Base-by-base conservation (phyloP, 2,113 vertebrate genomes). In the Gopherus evgoodei region DNA sequence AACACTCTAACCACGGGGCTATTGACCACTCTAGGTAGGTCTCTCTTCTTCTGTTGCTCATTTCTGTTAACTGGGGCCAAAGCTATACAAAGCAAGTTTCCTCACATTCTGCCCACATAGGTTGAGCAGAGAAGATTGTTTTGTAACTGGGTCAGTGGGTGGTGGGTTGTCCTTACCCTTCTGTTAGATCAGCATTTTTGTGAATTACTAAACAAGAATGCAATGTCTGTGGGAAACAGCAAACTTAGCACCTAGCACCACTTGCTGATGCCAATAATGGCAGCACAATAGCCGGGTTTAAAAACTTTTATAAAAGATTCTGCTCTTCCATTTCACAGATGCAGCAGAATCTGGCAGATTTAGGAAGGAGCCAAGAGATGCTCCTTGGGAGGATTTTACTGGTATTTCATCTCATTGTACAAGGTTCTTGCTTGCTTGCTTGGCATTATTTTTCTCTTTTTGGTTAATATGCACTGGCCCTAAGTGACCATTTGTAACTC, bases 401-500 rank as follows among this genome's bases (percentile, higher is more conserved):
- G 47, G 24, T 95, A 82, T 94, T 94, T 83, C 90, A 88, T 81
- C 83, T 69, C 69, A 31, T 49, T 69, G 14, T 87, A 91, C 81
- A 79, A 87, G 65, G 35, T 81, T 91, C 21, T 81, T 93, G 47
- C 38, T 93, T 89, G 84, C 86, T 95, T 86, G 90, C 86, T 90
- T 95, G 90, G 93, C 59, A 22, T 79, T 52, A 90, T 84, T 93
- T 94, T 91, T 72, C 84, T 88, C 86, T 93, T 52, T 92, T 88
- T 78, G 16, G 81, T 93, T 92, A 89, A 92, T 95, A 94, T 86
- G 54, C 90, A 75, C 79, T 93, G 93, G 53, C 82, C 42, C 62
- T 86, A 80, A 96, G 80, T 91, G 95, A 75, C 82, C 94, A 44
- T 94, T 95, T 89, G 75, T 91, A 91, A 88, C 78, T 82, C 81